Evolutionary conservation across 2,113 vertebrate genomes (phyloP).

Genomic region (Tautogolabrus adspersus): DNA sequence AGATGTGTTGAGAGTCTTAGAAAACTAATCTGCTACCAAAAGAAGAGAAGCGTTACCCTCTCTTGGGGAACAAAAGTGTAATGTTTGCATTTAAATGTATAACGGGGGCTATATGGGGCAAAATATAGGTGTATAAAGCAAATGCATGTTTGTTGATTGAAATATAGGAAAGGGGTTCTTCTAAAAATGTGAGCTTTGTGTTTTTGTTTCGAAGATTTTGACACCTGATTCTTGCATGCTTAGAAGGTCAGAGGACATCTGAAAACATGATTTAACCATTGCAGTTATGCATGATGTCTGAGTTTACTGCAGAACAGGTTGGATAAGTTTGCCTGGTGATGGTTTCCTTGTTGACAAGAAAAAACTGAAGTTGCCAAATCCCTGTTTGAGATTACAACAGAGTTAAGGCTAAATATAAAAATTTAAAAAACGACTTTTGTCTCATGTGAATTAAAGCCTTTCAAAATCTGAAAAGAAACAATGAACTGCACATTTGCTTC

Average conservation of each 20-base stretch:
- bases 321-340: conserved; percentile 37
- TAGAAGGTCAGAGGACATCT: background rate
- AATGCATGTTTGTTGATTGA: too few species aligned
- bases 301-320: conserved; percentile 62
- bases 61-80: background rate
- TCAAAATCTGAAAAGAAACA: background rate
- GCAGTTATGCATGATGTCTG: background rate
- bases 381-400: background rate
- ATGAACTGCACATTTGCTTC: background rate
- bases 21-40: conserved; percentile 19
- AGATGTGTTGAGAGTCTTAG: conserved; percentile 39
- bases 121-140: too few species aligned
- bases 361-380: conserved; percentile 25
- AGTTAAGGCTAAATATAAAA: background rate
- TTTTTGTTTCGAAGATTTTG: background rate
- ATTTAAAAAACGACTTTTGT: background rate
- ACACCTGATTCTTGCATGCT: background rate
- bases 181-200: too few species aligned
- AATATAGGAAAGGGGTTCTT: too few species aligned
- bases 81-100: background rate
- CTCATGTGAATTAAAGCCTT: background rate
- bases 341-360: conserved; percentile 1
- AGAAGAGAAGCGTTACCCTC: background rate
- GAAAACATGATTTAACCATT: background rate
- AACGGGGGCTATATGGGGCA: too few species aligned